phyloP scores from a whole-genome alignment of 2,113 vertebrate species.

The Macrotis lagotis region DNA sequence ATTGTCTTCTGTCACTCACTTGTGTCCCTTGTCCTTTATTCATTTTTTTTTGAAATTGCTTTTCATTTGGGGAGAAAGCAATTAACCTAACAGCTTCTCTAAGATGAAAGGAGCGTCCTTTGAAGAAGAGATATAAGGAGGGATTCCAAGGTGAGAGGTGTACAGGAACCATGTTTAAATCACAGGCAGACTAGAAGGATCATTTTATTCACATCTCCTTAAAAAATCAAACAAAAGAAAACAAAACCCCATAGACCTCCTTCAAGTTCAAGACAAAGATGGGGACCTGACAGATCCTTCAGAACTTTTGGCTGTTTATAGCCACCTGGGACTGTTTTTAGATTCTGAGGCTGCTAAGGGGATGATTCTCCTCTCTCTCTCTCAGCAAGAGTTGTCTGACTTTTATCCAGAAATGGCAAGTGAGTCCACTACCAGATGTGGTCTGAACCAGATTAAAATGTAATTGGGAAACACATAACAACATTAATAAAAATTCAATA shows the following conservation, averaged over 20 bases:
- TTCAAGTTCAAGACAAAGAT: background rate
- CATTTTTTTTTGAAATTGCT: conserved; percentile 25
- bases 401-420: background rate
- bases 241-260: background rate
- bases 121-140: background rate
- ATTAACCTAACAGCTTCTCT: background rate
- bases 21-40: background rate
- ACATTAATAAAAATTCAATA: background rate
- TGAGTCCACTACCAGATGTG: background rate
- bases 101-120: background rate
- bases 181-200: background rate
- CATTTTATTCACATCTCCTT: background rate
- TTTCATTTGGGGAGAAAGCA: background rate
- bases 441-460: background rate
- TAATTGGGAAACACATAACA: background rate
- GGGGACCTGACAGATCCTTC: background rate
- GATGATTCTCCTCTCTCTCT: background rate
- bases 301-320: background rate
- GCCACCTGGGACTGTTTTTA: background rate
- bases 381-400: background rate
- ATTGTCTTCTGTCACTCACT: conserved; percentile 43
- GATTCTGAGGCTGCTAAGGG: background rate
- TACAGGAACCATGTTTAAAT: background rate
- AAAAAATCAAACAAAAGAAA: background rate
- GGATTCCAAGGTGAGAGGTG: rapidly evolving